Percentiles rank a stretch among this genome's conserved stretches.
Evolutionary conservation across 2,797 vertebrate genomes (phyloP).

Genomic region (Macropus fuliginosus): DNA sequence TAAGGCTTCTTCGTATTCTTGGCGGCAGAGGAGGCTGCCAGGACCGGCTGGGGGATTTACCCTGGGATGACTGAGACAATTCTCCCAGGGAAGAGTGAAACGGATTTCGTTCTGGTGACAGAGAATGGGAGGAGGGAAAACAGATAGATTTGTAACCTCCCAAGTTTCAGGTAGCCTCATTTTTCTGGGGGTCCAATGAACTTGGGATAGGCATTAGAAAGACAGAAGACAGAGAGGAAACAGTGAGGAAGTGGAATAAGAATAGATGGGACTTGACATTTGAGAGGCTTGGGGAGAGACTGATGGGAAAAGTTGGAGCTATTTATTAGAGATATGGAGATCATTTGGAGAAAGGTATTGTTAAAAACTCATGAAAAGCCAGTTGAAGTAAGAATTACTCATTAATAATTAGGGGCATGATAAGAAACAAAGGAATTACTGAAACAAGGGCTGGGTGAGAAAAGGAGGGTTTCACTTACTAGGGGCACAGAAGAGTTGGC

Average conservation of each 20-base stretch:
- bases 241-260: background rate
- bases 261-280: background rate
- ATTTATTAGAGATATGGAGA: background rate
- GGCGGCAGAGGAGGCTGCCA: conserved; percentile 72
- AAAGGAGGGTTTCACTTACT: conserved; percentile 61
- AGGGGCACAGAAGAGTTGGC: conserved; percentile 38
- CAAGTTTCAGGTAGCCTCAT: background rate
- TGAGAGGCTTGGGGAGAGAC: background rate
- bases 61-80: conserved; percentile 77
- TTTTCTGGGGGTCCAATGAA: background rate
- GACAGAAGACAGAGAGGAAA: background rate
- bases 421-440: background rate
- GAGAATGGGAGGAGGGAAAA: background rate
- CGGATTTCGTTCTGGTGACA: conserved; percentile 81
- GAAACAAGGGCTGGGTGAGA: background rate
- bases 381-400: background rate
- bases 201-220: background rate
- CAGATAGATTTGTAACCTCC: background rate
- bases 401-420: background rate
- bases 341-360: background rate
- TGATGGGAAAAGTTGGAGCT: background rate
- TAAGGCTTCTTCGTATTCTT: conserved; percentile 87
- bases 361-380: background rate
- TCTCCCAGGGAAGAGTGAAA: conserved; percentile 90
- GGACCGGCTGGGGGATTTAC: conserved; percentile 73